Evolutionary conservation across 2,113 vertebrate species (phyloP).

Genomic region (Heterochromis multidens): DNA sequence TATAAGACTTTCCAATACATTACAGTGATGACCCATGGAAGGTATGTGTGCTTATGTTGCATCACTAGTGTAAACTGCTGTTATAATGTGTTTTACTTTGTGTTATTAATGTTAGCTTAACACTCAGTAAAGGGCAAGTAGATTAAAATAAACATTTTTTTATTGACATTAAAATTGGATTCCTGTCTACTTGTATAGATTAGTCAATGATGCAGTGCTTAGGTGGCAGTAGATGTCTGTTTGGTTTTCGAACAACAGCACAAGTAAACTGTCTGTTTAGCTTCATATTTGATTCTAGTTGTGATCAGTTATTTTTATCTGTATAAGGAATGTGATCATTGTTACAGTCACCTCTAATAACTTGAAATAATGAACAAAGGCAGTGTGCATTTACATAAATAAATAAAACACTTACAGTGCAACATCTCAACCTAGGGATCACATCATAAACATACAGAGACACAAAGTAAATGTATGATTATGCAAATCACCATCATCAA

Average conservation of each 20-base stretch:
- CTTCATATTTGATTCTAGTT: not conserved
- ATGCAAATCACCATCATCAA: not conserved
- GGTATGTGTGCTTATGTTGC: conserved; percentile 5
- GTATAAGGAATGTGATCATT: not conserved
- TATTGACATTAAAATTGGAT: not conserved
- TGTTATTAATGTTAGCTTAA: not conserved
- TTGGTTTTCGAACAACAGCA: not conserved
- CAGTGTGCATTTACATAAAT: not conserved
- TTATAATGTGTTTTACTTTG: not conserved
- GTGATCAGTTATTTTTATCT: not conserved
- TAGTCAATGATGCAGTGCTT: not conserved
- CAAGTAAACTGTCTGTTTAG: not conserved
- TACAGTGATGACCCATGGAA: conserved; percentile 12
- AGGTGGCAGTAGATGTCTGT: not conserved
- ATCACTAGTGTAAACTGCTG: not conserved
- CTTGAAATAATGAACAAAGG: not conserved
- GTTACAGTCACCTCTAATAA: not conserved
- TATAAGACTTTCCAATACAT: conserved; percentile 28
- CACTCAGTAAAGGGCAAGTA: not conserved
- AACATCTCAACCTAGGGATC: not conserved
- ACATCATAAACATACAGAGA: not conserved
- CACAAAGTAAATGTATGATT: not conserved
- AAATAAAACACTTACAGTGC: not conserved
- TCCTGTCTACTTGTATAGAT: not conserved
- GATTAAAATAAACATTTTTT: not conserved